Base-by-base conservation (phyloP, 1,140 invertebrate species). In the Helicoverpa zea region DNA sequence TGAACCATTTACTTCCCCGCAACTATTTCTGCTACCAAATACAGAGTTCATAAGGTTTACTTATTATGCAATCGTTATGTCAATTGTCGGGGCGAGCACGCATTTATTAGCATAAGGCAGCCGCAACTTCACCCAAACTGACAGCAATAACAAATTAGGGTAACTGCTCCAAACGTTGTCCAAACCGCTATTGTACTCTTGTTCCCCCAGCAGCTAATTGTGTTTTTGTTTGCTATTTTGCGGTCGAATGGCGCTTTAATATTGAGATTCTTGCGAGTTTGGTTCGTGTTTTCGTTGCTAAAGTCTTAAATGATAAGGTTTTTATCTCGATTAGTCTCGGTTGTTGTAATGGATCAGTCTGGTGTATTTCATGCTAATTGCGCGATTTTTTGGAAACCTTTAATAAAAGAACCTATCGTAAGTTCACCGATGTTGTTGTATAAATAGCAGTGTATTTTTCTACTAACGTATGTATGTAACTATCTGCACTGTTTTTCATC, bases 141-240 rank as follows among this genome's bases (percentile, higher is more conserved):
- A 85, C 88, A 89, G 87, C 88, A 87, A 87, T 90, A 90, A 92
- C 90, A 90, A 93, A 91, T 93, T 92, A 92, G 91, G 89, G 88
- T 90, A 86, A 87, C 81, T 86, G 86, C 81, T 49, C 83, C 80
- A 68, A 88, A 84, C 83, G 86, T 86, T 84, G 87, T 68, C 79
- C 72, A 74, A 84, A 76, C 83, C 79, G 81, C 87, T 82, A 91
- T 91, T 92, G 87, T 92, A 74, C 66, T 83, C 79, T 75, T 83
- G 83, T 86, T 89, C 89, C 84, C 83, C 80, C 54, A 47, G 54
- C 13, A 54, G 80, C 87, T 91, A 92, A 92, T 93, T 92, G 87
- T 91, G 88, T 90, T 92, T 92, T 93, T 93, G 92, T 92, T 92
- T 90, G 86, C 84, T 87, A 84, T 87, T 93, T 90, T 88, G 90